These are phyloP conservation scores for Agrochola macilenta DNA, from an alignment of 2,888 invertebrate genomes.

Conservation along the genomic window DNA sequence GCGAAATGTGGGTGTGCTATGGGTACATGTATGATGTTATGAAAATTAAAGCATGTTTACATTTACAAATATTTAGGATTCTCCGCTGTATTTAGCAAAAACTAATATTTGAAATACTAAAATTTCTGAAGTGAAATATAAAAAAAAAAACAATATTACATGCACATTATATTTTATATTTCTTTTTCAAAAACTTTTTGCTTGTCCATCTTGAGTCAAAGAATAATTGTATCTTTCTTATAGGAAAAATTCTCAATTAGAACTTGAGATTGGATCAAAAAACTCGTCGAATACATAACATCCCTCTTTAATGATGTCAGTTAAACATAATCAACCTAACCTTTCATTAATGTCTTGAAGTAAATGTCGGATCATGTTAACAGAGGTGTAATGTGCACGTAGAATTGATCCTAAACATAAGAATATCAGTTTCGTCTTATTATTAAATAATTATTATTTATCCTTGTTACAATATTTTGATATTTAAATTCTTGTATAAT, in stretches of 20 bases:
- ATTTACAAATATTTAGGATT: not conserved
- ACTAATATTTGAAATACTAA: slow-evolving; percentile 23
- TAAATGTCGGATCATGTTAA: not conserved
- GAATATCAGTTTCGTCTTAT: slow-evolving; percentile 26
- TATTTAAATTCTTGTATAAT: slow-evolving; percentile 32
- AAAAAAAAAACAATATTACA: slow-evolving; percentile 8
- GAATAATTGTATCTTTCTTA: slow-evolving; percentile 20
- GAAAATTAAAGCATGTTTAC: not conserved
- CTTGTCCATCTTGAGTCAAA: not conserved
- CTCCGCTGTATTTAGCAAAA: not conserved
- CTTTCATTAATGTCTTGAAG: not conserved
- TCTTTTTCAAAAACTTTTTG: not conserved
- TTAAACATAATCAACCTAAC: not conserved
- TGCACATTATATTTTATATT: slow-evolving; percentile 12
- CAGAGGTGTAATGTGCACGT: slow-evolving; percentile 21
- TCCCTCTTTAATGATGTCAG: not conserved
- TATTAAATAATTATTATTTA: slow-evolving; percentile 53
- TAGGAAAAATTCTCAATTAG: slow-evolving; percentile 12
- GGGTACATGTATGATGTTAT: not conserved
- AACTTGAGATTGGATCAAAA: not conserved
- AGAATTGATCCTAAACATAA: slow-evolving; percentile 15
- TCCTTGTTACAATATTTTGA: slow-evolving; percentile 39
- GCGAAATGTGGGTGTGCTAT: too few relatives aligned
- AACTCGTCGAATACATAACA: not conserved
- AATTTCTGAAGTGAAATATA: slow-evolving; percentile 26